Conservation (phyloP, 2,113 vertebrate species). For the Arenaria interpres region DNA sequence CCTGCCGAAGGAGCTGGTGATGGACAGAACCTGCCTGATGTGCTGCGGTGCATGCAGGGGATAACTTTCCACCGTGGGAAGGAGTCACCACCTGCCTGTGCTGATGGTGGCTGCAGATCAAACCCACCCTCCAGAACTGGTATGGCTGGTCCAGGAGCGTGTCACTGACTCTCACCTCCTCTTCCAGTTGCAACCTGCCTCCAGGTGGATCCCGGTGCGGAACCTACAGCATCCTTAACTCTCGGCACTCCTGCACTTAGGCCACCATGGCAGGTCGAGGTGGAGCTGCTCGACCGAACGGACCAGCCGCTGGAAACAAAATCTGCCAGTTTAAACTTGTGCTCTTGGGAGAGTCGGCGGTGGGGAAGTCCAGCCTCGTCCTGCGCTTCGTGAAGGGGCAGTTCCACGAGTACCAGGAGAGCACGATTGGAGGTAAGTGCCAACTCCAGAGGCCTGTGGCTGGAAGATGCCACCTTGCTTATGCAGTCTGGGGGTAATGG, state of each 20-base stretch:
- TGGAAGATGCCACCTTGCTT: background rate
- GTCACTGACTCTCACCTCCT: slow-evolving; percentile 27
- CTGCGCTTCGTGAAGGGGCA: slow-evolving; percentile 98
- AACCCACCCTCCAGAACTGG: background rate
- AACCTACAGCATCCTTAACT: slow-evolving; percentile 14
- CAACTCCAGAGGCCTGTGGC: background rate
- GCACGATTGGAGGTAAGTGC: slow-evolving; percentile 95
- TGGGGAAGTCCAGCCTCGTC: slow-evolving; percentile 97
- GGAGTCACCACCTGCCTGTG: background rate
- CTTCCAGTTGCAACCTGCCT: slow-evolving; percentile 71
- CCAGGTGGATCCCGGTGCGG: slow-evolving; percentile 62
- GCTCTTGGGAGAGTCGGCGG: slow-evolving; percentile 92
- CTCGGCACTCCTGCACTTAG: slow-evolving; percentile 41
- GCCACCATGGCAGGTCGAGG: slow-evolving; percentile 92
- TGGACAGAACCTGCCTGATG: background rate
- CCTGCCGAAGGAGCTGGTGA: background rate
- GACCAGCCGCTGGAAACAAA: slow-evolving; percentile 91
- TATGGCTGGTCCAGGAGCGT: background rate
- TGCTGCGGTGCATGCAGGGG: background rate
- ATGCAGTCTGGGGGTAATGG: background rate
- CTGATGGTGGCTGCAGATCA: background rate
- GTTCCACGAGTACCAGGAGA: slow-evolving; percentile 98
- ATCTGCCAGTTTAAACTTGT: slow-evolving; percentile 99
- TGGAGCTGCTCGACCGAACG: slow-evolving; percentile 91
- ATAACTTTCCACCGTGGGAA: background rate